Evolutionary conservation across 2,797 vertebrate species (phyloP).

Genomic region (Scolopax rusticola): DNA sequence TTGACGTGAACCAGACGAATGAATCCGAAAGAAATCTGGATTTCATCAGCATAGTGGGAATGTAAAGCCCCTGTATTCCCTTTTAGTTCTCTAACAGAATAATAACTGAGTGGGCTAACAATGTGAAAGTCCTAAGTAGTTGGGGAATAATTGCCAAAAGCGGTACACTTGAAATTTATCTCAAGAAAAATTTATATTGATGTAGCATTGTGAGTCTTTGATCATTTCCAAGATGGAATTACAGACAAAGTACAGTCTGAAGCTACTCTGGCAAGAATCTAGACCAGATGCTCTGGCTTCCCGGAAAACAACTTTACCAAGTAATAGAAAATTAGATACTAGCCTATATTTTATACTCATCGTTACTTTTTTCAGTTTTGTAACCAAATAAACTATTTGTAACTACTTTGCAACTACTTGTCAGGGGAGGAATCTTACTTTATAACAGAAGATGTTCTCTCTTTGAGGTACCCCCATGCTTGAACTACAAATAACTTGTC

Average conservation of each 20-base stretch:
- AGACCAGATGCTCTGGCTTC: rapidly evolving
- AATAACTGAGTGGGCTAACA: not conserved
- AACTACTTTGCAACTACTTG: not conserved
- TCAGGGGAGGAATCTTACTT: not conserved
- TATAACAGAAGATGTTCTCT: not conserved
- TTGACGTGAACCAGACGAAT: not conserved
- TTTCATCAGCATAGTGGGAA: not conserved
- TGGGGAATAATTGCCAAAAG: not conserved
- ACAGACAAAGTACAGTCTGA: not conserved
- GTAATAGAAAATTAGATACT: not conserved
- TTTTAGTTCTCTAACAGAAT: not conserved
- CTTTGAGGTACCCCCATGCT: not conserved
- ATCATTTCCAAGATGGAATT: not conserved
- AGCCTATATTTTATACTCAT: not conserved
- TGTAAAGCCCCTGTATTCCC: not conserved
- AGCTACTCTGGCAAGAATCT: not conserved
- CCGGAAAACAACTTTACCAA: not conserved
- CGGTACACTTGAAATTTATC: not conserved
- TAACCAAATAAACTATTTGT: too few species aligned
- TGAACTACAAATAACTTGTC: not conserved
- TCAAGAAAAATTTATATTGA: not conserved
- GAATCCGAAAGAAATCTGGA: not conserved
- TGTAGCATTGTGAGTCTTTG: not conserved
- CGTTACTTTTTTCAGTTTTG: not conserved
- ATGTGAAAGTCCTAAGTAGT: not conserved